These are phyloP conservation scores for Semotilus atromaculatus DNA, from an alignment of 2,797 vertebrate species.

Conservation along the genomic window DNA sequence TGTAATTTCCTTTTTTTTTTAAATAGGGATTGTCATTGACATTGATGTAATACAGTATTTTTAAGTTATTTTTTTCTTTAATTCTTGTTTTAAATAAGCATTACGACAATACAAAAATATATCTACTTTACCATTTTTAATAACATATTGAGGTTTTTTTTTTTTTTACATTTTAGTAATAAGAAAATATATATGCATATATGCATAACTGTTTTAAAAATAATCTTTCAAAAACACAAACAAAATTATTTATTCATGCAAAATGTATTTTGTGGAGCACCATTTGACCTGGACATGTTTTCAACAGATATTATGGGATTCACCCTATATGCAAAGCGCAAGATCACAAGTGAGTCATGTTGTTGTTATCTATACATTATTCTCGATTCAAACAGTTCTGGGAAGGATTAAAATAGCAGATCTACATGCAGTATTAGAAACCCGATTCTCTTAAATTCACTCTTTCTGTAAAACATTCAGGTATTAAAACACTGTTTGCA, in stretches of 20 bases:
- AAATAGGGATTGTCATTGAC: too few relatives aligned
- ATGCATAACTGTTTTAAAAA: neutral
- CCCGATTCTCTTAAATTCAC: too few relatives aligned
- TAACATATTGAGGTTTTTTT: neutral
- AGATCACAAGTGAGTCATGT: neutral
- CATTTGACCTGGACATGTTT: neutral
- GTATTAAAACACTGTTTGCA: too few relatives aligned
- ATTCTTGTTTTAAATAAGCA: too few relatives aligned
- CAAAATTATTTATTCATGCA: neutral
- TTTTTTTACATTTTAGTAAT: neutral
- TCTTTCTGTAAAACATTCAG: too few relatives aligned
- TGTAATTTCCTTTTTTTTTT: too few relatives aligned
- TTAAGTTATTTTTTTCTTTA: too few relatives aligned
- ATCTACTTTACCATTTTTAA: neutral
- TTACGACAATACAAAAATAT: too few relatives aligned
- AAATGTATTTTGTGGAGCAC: neutral
- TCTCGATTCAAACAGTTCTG: neutral
- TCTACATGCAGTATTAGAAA: neutral
- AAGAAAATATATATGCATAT: neutral
- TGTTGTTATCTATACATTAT: neutral
- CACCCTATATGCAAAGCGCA: neutral
- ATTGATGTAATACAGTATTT: too few relatives aligned
- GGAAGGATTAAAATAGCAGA: constrained; percentile 22
- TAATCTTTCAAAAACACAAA: neutral
- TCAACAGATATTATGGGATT: neutral